Percentiles rank a stretch among this genome's conserved stretches.
phyloP scores from a whole-genome alignment of 2,888 invertebrate species.

The Melieria crassipennis region DNA sequence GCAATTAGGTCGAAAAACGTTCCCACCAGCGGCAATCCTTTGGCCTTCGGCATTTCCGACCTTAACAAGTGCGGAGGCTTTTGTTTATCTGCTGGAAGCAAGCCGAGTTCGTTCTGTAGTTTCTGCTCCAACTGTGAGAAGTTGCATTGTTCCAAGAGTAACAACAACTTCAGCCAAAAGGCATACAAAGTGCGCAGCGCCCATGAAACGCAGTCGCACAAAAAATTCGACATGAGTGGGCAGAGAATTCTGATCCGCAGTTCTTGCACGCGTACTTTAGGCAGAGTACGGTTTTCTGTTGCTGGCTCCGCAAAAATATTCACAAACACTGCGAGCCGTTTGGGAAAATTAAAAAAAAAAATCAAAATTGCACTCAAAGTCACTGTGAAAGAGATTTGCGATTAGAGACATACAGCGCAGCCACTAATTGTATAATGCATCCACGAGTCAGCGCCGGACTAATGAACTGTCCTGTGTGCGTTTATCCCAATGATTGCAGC shows the following conservation, averaged over 20 bases:
- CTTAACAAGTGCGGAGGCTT: background rate
- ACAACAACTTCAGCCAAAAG: slow-evolving; percentile 25
- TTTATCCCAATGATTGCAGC: too few species aligned
- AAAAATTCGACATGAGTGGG: slow-evolving; percentile 18
- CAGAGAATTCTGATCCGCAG: slow-evolving; percentile 5
- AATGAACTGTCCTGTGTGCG: too few species aligned
- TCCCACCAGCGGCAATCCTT: slow-evolving; percentile 68
- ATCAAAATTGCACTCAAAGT: background rate
- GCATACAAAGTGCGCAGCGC: slow-evolving; percentile 13
- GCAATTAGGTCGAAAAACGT: slow-evolving; percentile 69
- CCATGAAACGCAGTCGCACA: slow-evolving; percentile 20
- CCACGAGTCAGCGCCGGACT: too few species aligned
- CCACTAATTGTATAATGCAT: background rate
- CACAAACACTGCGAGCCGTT: background rate
- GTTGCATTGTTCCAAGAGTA: slow-evolving; percentile 3
- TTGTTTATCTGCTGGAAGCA: background rate
- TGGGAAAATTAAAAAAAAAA: background rate
- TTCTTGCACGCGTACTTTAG: background rate
- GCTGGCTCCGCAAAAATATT: background rate
- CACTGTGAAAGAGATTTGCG: background rate
- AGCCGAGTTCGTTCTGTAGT: too few species aligned
- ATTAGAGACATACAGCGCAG: background rate
- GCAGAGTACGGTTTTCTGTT: background rate
- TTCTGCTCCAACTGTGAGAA: slow-evolving; percentile 1
- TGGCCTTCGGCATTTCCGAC: slow-evolving; percentile 64